These are phyloP conservation scores for Drosophila repleta DNA, from an alignment of 1,140 invertebrate genomes.

Conservation along the genomic window DNA sequence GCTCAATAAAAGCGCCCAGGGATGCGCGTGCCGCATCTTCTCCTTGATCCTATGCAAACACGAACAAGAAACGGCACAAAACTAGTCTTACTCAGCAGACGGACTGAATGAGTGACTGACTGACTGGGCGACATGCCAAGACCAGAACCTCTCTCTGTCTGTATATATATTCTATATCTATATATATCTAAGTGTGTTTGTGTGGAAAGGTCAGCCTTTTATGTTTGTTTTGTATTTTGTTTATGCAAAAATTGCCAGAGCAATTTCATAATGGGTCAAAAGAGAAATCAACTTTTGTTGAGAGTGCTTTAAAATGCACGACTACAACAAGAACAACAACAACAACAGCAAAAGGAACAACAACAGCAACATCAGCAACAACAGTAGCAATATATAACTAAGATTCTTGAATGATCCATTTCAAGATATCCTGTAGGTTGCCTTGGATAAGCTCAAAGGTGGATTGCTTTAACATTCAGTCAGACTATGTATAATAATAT, in stretches of 20 bases:
- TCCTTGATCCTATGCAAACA: slow-evolving; percentile 78
- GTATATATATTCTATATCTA: slow-evolving; percentile 30
- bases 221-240: slow-evolving; percentile 81
- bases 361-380: neutral
- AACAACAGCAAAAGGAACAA: slow-evolving; percentile 3
- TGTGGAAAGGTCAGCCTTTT: slow-evolving; percentile 67
- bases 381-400: too few relatives aligned
- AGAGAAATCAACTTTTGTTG: slow-evolving; percentile 81
- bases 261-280: slow-evolving; percentile 83
- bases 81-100: slow-evolving; percentile 30
- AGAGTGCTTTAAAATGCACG: slow-evolving; percentile 81
- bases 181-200: slow-evolving; percentile 26
- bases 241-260: slow-evolving; percentile 82
- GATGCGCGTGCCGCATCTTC: slow-evolving; percentile 57
- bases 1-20: slow-evolving; percentile 75
- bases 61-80: slow-evolving; percentile 24
- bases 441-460: too few relatives aligned
- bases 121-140: slow-evolving; percentile 36
- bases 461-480: too few relatives aligned
- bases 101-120: slow-evolving; percentile 51
- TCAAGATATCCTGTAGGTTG: neutral
- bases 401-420: too few relatives aligned
- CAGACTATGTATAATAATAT: too few relatives aligned
- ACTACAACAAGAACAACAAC: slow-evolving; percentile 48
- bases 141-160: slow-evolving; percentile 13